A percentile compares a stretch with the other conserved stretches of the same genome.
These are phyloP conservation scores for Platygyra sinensis DNA, from an alignment of 64 coral and sea anemone species.

Conservation along the genomic window DNA sequence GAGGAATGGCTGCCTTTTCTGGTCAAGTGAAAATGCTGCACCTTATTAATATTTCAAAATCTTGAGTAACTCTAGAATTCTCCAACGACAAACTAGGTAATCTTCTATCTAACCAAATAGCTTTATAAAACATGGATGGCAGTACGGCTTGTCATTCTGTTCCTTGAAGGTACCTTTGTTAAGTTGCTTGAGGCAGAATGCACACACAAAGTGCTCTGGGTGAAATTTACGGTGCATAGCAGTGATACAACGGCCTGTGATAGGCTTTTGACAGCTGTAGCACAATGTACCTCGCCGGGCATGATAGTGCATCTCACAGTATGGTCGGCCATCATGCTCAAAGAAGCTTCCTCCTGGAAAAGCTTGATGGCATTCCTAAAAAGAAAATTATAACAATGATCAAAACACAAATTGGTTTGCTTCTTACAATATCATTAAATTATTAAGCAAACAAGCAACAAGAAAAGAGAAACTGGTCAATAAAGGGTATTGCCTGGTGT, in stretches of 20 bases:
- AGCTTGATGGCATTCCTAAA: conserved; percentile 94
- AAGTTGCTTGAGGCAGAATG: conserved; percentile 96
- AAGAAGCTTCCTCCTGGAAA: conserved; percentile 99
- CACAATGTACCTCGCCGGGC: conserved; percentile 90
- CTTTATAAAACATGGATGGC: conserved; percentile 95
- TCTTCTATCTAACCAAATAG: conserved; percentile 84
- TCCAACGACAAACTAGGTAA: background rate
- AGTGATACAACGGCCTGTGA: conserved; percentile 96
- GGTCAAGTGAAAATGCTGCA: too few species aligned
- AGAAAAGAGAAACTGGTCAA: background rate
- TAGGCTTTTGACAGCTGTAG: conserved; percentile 98
- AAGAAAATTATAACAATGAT: background rate
- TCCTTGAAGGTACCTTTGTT: conserved; percentile 99
- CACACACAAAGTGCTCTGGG: conserved; percentile 99
- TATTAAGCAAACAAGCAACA: background rate
- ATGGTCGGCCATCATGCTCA: conserved; percentile 93
- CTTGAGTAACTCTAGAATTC: background rate
- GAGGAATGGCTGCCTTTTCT: too few species aligned
- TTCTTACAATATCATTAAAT: background rate
- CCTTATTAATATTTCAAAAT: background rate
- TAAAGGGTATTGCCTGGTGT: too few species aligned
- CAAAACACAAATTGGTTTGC: background rate
- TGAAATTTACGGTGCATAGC: conserved; percentile 99
- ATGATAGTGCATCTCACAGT: conserved; percentile 99
- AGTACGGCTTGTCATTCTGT: conserved; percentile 98